Percentiles rank a stretch among this genome's conserved stretches.
phyloP scores from a whole-genome alignment of 2,797 vertebrate species.

The Synaphobranchus kaupii region DNA sequence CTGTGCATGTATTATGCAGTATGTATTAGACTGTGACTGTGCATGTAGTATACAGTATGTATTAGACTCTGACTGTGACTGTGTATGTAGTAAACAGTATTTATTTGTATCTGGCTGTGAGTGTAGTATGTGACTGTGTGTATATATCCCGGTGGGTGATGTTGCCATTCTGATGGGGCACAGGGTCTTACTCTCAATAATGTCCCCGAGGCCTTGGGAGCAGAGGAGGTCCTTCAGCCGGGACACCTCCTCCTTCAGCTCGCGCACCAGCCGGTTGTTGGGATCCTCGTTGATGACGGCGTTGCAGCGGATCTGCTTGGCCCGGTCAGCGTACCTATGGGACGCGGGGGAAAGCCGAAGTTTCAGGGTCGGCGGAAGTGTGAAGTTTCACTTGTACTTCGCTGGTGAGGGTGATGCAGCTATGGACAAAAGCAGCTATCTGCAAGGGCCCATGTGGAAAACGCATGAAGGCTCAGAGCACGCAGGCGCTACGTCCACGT shows the following conservation, averaged over 20 bases:
- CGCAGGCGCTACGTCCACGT: not conserved
- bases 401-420: too few relatives aligned
- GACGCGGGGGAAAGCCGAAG: not conserved
- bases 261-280: constrained; percentile 92
- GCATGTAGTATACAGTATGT: too few relatives aligned
- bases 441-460: not conserved
- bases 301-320: constrained; percentile 90
- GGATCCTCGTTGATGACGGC: constrained; percentile 97
- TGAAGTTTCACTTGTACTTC: not conserved
- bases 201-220: constrained; percentile 93
- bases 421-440: too few relatives aligned
- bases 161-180: not conserved
- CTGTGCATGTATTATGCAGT: not conserved
- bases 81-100: not conserved
- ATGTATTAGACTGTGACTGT: not conserved
- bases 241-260: constrained; percentile 95
- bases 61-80: not conserved
- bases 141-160: not conserved
- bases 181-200: constrained; percentile 91
- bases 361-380: not conserved
- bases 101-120: too few relatives aligned
- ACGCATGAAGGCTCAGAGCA: not conserved
- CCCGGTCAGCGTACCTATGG: constrained; percentile 85
- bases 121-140: constrained; percentile 17
- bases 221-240: constrained; percentile 90